phyloP scores from a whole-genome alignment of 2,797 vertebrate genomes.

The Zalophus californianus region DNA sequence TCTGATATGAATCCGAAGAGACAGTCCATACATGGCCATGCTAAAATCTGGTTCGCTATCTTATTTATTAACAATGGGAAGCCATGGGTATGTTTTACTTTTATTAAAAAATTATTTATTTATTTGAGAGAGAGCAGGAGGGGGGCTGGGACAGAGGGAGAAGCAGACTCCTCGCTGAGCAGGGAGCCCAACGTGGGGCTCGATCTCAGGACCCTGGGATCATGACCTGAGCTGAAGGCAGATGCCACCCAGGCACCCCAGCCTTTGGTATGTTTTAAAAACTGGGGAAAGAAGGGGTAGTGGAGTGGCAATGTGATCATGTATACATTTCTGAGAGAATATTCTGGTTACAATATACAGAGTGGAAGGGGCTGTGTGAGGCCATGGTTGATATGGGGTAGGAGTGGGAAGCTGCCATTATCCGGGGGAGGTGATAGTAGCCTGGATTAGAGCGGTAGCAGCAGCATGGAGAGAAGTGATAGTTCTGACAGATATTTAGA shows the following conservation, averaged over 20 bases:
- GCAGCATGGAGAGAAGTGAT: not conserved
- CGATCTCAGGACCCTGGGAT: not conserved
- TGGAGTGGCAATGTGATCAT: not conserved
- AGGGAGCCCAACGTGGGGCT: not conserved
- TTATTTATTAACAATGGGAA: not conserved
- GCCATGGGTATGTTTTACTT: not conserved
- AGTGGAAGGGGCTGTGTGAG: not conserved
- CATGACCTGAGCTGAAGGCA: not conserved
- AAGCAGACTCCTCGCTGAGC: not conserved
- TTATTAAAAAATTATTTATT: not conserved
- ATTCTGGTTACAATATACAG: not conserved
- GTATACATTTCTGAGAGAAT: not conserved
- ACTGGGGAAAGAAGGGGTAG: not conserved
- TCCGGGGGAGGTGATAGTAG: not conserved
- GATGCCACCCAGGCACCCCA: not conserved
- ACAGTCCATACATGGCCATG: not conserved
- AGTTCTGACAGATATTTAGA: not conserved
- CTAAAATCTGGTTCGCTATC: not conserved
- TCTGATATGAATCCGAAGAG: not conserved
- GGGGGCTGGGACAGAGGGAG: not conserved
- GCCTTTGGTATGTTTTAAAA: not conserved
- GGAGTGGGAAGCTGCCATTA: not conserved
- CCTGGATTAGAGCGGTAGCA: not conserved
- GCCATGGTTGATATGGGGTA: not conserved
- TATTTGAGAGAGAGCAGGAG: not conserved